These are phyloP conservation scores for Melanotaenia trifasciata DNA, from an alignment of 2,797 vertebrate genomes.

Conservation along the genomic window DNA sequence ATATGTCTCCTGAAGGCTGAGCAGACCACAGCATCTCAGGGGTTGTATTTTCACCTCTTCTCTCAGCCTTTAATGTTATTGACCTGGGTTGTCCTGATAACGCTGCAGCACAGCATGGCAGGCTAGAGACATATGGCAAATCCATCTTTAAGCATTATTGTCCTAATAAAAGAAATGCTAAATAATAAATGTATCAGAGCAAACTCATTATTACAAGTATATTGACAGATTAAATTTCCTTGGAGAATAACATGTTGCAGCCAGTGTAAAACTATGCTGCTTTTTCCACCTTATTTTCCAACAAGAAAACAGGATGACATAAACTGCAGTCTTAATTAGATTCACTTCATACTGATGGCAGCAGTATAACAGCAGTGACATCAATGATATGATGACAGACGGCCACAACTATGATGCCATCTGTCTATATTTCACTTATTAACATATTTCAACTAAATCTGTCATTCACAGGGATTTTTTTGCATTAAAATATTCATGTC, in stretches of 20 bases:
- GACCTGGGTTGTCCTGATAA: constrained; percentile 68
- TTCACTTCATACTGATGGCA: constrained; percentile 67
- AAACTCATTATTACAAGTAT: constrained; percentile 35
- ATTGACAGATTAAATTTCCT: constrained; percentile 24
- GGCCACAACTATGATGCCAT: constrained; percentile 72
- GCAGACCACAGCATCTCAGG: constrained; percentile 69
- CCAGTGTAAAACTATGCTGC: constrained; percentile 46
- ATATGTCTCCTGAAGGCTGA: constrained; percentile 84
- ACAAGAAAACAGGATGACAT: constrained; percentile 56
- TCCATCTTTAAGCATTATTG: constrained; percentile 44
- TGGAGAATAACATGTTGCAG: constrained; percentile 21
- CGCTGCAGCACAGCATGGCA: constrained; percentile 52
- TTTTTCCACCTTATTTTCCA: constrained; percentile 53
- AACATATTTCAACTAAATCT: constrained; percentile 70
- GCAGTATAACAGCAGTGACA: constrained; percentile 69
- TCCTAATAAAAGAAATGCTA: constrained; percentile 30
- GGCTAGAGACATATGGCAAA: constrained; percentile 36
- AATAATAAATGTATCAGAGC: constrained; percentile 30
- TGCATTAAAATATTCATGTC: constrained; percentile 66
- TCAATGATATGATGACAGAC: constrained; percentile 78
- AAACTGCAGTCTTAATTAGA: constrained; percentile 69
- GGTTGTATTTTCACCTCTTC: constrained; percentile 77
- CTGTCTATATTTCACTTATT: constrained; percentile 67
- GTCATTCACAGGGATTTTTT: constrained; percentile 68
- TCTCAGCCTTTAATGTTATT: constrained; percentile 74